Evolutionary conservation across 2,113 vertebrate genomes (phyloP).

Genomic region (Lophius piscatorius): DNA sequence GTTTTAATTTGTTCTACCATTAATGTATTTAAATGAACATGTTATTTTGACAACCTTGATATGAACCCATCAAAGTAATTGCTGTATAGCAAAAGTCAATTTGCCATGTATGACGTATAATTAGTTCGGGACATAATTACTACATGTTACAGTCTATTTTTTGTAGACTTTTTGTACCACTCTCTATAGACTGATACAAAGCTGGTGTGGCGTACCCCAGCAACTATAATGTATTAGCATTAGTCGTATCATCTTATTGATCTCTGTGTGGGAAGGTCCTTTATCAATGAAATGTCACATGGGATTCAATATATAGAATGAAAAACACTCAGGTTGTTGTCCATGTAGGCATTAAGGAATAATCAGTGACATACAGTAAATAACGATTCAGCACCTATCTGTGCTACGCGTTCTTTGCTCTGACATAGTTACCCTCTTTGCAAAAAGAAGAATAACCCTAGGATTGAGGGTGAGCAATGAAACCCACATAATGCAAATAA

Average conservation of each 20-base stretch:
- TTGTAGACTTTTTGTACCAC: too few relatives aligned
- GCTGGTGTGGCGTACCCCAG: too few relatives aligned
- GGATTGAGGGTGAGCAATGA: too few relatives aligned
- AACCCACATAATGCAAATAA: not conserved
- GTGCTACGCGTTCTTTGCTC: not conserved
- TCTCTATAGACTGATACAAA: too few relatives aligned
- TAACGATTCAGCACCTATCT: conserved; percentile 9
- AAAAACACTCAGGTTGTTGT: conserved; percentile 25
- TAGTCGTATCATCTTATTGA: conserved; percentile 34
- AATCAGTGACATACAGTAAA: conserved; percentile 27
- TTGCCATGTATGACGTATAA: too few relatives aligned
- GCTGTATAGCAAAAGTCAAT: not conserved
- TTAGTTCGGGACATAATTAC: too few relatives aligned
- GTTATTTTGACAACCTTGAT: too few relatives aligned
- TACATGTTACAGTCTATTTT: too few relatives aligned
- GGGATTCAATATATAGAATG: conserved; percentile 30
- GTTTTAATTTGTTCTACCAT: too few relatives aligned
- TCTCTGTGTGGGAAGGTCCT: conserved; percentile 22
- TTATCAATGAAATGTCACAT: conserved; percentile 43
- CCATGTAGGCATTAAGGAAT: conserved; percentile 5
- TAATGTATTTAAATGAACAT: too few relatives aligned
- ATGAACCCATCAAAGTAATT: not conserved
- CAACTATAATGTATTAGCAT: conserved; percentile 36
- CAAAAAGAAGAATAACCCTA: not conserved
- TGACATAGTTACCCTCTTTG: too few relatives aligned